phyloP scores from a whole-genome alignment of 2,113 vertebrate genomes.

The Oryzias woworae region DNA sequence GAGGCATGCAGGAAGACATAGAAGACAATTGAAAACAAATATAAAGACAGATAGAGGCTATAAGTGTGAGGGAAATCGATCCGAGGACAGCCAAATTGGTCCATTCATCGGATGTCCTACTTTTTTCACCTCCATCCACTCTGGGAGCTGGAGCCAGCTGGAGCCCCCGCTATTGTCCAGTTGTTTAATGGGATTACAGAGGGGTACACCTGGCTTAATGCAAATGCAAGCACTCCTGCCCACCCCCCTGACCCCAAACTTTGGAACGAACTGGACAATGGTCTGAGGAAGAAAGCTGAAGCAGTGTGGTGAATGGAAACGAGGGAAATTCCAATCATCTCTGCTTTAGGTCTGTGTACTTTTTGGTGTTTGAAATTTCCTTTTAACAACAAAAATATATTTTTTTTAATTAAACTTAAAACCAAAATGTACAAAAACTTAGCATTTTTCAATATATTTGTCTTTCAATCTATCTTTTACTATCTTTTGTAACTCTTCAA shows the following conservation, averaged over 20 bases:
- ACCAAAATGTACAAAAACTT: no score
- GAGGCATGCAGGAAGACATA: conserved; percentile 6
- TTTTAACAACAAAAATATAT: no score
- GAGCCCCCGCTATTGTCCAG: conserved; percentile 54
- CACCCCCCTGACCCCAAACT: conserved; percentile 41
- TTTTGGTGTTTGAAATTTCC: no score
- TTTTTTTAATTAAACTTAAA: no score
- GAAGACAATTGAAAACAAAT: conserved; percentile 7
- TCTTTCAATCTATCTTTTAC: no score
- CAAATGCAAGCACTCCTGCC: conserved; percentile 12
- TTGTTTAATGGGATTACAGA: conserved; percentile 68
- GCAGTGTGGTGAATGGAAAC: conserved; percentile 1
- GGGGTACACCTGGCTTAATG: conserved; percentile 34
- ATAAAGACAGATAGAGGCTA: conserved; percentile 1
- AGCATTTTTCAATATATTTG: no score
- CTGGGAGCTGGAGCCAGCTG: conserved; percentile 74
- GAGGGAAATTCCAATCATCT: no score
- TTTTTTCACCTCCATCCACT: conserved; percentile 32
- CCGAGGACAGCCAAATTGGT: conserved; percentile 15
- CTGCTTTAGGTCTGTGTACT: no score
- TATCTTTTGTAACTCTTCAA: no score
- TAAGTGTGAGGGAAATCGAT: conserved; percentile 9
- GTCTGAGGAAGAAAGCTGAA: conserved; percentile 19
- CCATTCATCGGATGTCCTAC: background rate
- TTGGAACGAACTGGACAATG: conserved; percentile 39